Base-by-base conservation (phyloP, 2,797 vertebrate genomes). In the Balearica regulorum region DNA sequence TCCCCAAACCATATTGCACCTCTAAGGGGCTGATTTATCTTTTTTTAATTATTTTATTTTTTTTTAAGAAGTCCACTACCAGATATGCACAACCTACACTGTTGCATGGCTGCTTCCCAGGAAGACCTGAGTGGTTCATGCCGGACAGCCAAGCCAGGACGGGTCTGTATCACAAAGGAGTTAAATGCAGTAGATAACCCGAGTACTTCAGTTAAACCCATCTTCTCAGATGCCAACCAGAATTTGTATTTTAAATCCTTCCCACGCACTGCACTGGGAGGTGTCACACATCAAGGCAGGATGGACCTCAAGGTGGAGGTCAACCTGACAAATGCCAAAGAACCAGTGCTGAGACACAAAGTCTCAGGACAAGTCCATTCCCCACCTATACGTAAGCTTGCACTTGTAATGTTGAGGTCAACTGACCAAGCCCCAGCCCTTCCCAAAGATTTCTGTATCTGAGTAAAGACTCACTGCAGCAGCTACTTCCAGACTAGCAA, bases 101-200 rank as follows among this genome's bases (percentile, higher is more conserved):
- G 0, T 6, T 60, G 51, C 58, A 62, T 0, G 0, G 54, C 43
- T 55, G 26, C 68, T 76, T 29, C 65, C 41, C 53, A 60, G 78
- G 68, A 54, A 73, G 41, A 57, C 11, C 53, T 49, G 75, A 33
- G 51, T 84, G 73, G 78, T 84, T 84, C 53, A 29, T 0, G 2
- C 33, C 6, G 13, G 61, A 49, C 43, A 90, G 73, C 21, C 49
- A 29, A 41, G 39, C 21, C 64, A 61, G 70, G 16, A 44, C 2
- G 37, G 73, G 46, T 68, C 60, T 18, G 55, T 16, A 46, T 20
- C 22, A 80, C 60, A 31, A 62, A n/a, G 43, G 70, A 79, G 39
- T 33, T 6, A 73, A 0, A 0, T 15, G 39, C 16, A 57, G 11
- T 37, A 55, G 58, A 72, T 18, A 85, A 79, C n/a, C 19, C 0